These are phyloP conservation scores for Diplodus sargus DNA, from an alignment of 2,797 vertebrate species.

Conservation along the genomic window DNA sequence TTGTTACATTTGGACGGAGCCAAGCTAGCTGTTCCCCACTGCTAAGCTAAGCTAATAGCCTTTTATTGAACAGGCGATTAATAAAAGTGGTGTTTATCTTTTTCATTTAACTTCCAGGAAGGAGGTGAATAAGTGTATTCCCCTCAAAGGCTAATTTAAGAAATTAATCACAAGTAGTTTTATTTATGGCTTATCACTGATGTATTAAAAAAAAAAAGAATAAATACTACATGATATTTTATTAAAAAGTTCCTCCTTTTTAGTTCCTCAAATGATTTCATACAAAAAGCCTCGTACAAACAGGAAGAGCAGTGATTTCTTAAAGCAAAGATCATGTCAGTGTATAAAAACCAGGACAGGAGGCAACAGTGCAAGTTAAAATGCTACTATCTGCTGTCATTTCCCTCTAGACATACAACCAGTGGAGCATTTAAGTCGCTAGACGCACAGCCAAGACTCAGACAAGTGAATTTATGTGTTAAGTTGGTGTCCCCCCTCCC, in stretches of 20 bases:
- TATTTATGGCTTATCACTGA: slow-evolving; percentile 12
- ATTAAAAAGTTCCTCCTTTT: not conserved
- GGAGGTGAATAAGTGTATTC: not conserved
- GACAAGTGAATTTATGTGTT: slow-evolving; percentile 87
- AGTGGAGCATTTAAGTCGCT: slow-evolving; percentile 81
- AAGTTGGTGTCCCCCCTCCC: slow-evolving; percentile 67
- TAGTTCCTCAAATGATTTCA: slow-evolving; percentile 32
- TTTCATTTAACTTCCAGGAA: not conserved
- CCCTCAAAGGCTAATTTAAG: not conserved
- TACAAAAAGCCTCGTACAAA: slow-evolving; percentile 4
- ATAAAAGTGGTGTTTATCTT: not conserved
- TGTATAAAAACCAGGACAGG: slow-evolving; percentile 40
- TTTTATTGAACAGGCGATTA: not conserved
- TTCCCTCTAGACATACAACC: slow-evolving; percentile 79
- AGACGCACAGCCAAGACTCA: slow-evolving; percentile 78
- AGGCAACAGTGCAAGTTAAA: slow-evolving; percentile 62
- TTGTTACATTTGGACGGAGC: not conserved
- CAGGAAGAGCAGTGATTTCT: slow-evolving; percentile 50
- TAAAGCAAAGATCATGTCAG: slow-evolving; percentile 58
- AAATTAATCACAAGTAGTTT: not conserved
- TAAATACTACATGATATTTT: slow-evolving; percentile 6
- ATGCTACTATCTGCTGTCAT: slow-evolving; percentile 66
- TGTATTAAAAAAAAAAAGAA: slow-evolving; percentile 21
- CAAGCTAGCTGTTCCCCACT: not conserved
- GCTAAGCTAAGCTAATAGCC: not conserved